phyloP scores from a whole-genome alignment of 2,113 vertebrate species.

The Varanus komodoensis region DNA sequence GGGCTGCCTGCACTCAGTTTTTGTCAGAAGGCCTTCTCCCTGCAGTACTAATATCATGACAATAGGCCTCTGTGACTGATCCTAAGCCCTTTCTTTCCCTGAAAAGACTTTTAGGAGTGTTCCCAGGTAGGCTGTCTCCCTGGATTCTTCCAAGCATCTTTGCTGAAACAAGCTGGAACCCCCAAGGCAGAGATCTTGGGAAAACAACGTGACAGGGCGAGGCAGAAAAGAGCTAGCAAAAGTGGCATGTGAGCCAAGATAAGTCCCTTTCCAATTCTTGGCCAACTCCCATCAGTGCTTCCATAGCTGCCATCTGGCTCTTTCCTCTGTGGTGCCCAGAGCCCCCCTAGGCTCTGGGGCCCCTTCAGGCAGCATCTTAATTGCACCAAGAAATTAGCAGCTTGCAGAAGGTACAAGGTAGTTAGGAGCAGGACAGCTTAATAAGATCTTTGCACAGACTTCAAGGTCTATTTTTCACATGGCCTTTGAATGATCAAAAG shows the following conservation, averaged over 20 bases:
- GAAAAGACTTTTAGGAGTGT: constrained; percentile 21
- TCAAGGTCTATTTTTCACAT: neutral
- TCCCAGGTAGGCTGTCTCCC: constrained; percentile 24
- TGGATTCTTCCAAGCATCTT: constrained; percentile 29
- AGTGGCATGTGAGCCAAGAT: constrained; percentile 53
- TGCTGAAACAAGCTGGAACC: constrained; percentile 36
- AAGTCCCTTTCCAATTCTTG: constrained; percentile 62
- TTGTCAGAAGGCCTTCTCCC: neutral
- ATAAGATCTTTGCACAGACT: constrained; percentile 18
- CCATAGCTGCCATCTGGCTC: constrained; percentile 67
- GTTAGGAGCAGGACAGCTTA: constrained; percentile 52
- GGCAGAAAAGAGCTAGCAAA: constrained; percentile 53
- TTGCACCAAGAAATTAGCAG: constrained; percentile 43
- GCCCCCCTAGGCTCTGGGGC: constrained; percentile 51
- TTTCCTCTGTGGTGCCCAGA: constrained; percentile 46
- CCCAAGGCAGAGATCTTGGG: constrained; percentile 52
- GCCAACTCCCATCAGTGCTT: constrained; percentile 67
- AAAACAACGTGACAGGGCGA: constrained; percentile 26
- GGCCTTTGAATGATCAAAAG: neutral
- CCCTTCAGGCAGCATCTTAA: constrained; percentile 58
- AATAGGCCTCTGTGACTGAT: neutral
- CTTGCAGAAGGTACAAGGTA: constrained; percentile 31
- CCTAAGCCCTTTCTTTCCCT: constrained; percentile 34
- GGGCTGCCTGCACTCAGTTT: neutral
- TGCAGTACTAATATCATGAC: constrained; percentile 17